Evolutionary conservation across 2,113 vertebrate genomes (phyloP).

Genomic region (Micronycteris hirsuta): DNA sequence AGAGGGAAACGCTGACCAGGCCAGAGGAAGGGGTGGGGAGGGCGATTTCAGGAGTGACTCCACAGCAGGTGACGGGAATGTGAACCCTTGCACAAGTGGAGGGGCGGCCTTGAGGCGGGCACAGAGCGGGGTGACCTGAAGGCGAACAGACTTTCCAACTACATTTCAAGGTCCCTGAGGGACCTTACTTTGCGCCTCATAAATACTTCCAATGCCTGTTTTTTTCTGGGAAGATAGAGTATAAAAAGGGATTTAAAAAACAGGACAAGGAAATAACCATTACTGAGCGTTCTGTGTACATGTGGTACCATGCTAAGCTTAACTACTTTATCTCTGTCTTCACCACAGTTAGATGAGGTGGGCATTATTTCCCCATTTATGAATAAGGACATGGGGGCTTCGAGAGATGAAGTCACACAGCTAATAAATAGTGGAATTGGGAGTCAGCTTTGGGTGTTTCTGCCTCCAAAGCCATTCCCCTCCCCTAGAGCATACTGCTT

Average conservation of each 20-base stretch:
- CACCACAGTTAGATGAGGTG: neutral
- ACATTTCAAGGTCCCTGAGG: neutral
- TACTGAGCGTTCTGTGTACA: neutral
- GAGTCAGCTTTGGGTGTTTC: neutral
- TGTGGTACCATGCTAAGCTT: neutral
- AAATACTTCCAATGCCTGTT: neutral
- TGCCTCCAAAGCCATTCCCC: neutral
- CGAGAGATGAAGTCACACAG: neutral
- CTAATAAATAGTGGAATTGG: neutral
- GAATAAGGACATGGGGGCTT: neutral
- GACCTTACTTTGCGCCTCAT: neutral
- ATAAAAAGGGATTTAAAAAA: neutral
- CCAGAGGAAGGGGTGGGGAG: neutral
- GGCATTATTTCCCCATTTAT: neutral
- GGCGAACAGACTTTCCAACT: no score
- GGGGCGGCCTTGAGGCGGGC: no score
- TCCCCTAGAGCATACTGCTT: neutral
- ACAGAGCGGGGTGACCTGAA: neutral
- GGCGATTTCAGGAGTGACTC: neutral
- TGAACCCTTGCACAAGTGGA: neutral
- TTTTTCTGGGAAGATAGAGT: neutral
- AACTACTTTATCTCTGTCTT: neutral
- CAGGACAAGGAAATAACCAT: neutral
- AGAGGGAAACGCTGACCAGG: neutral
- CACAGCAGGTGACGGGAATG: neutral